These are phyloP conservation scores for Tenthredo mesomela DNA, from an alignment of 2,888 invertebrate species.

Conservation along the genomic window DNA sequence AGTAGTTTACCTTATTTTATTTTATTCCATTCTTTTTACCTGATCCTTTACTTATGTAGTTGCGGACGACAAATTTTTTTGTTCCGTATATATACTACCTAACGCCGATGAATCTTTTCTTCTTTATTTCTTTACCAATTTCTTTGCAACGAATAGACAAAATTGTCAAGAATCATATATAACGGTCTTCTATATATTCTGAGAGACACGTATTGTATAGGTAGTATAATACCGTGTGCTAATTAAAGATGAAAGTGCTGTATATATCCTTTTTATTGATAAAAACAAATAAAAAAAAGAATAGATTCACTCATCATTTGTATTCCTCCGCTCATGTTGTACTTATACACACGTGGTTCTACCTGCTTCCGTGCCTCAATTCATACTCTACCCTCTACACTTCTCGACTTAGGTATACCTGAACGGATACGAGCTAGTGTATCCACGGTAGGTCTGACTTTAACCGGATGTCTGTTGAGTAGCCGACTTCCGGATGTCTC, in stretches of 20 bases:
- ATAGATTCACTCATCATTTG: slow-evolving; percentile 2
- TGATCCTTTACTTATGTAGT: neutral
- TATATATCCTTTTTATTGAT: no score
- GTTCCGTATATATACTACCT: no score
- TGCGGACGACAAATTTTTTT: neutral
- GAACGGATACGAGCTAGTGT: neutral
- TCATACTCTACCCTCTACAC: neutral
- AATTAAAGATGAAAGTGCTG: neutral
- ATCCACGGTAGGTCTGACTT: neutral
- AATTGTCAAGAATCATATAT: no score
- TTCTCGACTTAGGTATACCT: neutral
- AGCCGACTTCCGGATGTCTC: slow-evolving; percentile 39
- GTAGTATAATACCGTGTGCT: neutral
- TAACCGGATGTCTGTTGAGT: slow-evolving; percentile 44
- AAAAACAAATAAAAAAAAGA: neutral
- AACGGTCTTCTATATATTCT: neutral
- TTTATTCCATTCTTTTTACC: neutral
- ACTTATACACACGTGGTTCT: neutral
- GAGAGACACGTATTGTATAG: no score
- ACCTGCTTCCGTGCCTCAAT: neutral
- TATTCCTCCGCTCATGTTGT: neutral
- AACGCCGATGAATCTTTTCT: neutral
- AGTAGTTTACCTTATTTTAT: no score
- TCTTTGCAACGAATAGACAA: neutral
- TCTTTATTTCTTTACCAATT: neutral